These are phyloP conservation scores for Bergia sp. DNA, from an alignment of 92 coral and sea anemone genomes.

Conservation along the genomic window DNA sequence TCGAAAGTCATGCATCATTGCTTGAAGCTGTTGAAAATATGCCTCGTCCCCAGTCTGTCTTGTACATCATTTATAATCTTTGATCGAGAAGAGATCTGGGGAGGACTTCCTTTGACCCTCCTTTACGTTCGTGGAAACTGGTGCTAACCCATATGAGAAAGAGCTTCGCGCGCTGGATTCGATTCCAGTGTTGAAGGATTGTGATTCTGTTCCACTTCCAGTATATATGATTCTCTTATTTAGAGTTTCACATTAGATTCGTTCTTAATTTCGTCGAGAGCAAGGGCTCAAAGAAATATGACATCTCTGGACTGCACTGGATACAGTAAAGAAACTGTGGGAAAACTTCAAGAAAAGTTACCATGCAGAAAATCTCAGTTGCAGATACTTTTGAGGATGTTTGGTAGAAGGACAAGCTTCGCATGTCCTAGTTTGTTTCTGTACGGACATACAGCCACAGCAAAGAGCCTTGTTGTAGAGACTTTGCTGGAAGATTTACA, in stretches of 20 bases:
- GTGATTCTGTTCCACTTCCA: neutral
- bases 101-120: too few relatives aligned
- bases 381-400: conserved; percentile 67
- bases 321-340: conserved; percentile 33
- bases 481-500: conserved; percentile 68
- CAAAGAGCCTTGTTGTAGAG: conserved; percentile 77
- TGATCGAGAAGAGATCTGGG: too few relatives aligned
- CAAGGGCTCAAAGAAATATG: conserved; percentile 34
- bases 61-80: too few relatives aligned
- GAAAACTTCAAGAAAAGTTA: conserved; percentile 46
- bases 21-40: too few relatives aligned
- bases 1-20: too few relatives aligned
- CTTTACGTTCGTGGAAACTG: too few relatives aligned
- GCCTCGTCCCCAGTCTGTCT: too few relatives aligned
- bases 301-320: conserved; percentile 28
- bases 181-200: neutral
- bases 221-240: neutral
- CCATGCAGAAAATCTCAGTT: conserved; percentile 75
- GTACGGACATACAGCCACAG: conserved; percentile 90
- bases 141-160: neutral
- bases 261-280: neutral
- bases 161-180: neutral
- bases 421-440: conserved; percentile 76
- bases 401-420: conserved; percentile 60
- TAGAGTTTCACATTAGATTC: neutral